Evolutionary conservation across 2,797 vertebrate genomes (phyloP), one percentile per base, ranked within the genome.

Genomic region (Moxostoma hubbsi): DNA sequence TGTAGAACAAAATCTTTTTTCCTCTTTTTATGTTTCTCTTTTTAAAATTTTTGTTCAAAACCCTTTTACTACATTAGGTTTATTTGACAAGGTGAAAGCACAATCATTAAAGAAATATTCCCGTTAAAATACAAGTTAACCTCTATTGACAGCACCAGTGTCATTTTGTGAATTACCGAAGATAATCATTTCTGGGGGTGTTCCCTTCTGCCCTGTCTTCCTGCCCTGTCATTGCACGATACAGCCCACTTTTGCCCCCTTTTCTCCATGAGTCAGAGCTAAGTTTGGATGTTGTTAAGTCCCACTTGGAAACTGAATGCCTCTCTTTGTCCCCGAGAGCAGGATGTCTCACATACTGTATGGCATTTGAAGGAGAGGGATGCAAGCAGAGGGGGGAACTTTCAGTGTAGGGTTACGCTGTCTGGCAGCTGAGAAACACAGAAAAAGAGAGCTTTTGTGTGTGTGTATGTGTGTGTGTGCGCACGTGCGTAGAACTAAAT

Each of bases 201-300:
- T 2, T 24, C 24, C 24, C 24, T 24, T 24, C 24, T 24, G 24
- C 24, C 24, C 24, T 24, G 24, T 24, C 24, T 24, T 24, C 24
- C 24, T 24, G 24, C 67, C 15, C 55, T 63, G 72, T 72, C 72
- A 62, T 77, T 79, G 74, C 73, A 80, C 16, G 69, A 63, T 68
- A 84, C 51, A 74, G 73, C 70, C 57, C 53, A 15, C 16, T 50
- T 9, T 12, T 54, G 46, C 63, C 55, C 46, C 62, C 61, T 72
- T 45, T 55, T 61, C 63, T 46, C 49, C 12, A 18, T 79, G 88
- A 90, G 88, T 93, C 89, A 90, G 80, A 85, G 86, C 92, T 94
- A 94, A 92, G 90, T 94, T 94, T 93, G 91, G 90, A 80, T 86
- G 88, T 88, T 89, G 92, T 87, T 93, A 94, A 94, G 91, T 92